These are phyloP conservation scores for Aegotheles bennettii DNA, from an alignment of 2,113 vertebrate species.

Conservation along the genomic window DNA sequence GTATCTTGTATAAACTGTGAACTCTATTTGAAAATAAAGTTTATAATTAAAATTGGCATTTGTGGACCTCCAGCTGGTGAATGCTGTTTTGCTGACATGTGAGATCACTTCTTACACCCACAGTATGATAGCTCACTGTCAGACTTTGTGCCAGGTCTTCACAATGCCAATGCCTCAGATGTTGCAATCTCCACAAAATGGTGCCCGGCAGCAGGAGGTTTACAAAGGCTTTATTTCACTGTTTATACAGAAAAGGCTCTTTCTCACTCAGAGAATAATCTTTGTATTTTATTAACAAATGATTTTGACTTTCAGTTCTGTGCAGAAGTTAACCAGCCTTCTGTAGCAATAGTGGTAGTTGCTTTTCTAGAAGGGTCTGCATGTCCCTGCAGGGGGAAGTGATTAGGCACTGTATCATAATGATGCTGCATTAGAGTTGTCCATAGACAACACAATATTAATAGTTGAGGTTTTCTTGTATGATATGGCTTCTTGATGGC, in stretches of 20 bases:
- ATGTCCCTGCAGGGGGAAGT: accelerated
- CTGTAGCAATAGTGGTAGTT: not conserved
- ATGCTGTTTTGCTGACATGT: slow-evolving; percentile 33
- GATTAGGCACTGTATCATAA: accelerated
- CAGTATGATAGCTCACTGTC: slow-evolving; percentile 30
- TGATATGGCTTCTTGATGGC: not conserved
- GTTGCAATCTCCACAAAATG: not conserved
- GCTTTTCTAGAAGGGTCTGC: not conserved
- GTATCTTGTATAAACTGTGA: slow-evolving; percentile 11
- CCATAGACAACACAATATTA: accelerated
- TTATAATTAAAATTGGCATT: slow-evolving; percentile 54
- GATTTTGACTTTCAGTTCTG: not conserved
- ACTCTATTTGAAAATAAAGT: slow-evolving; percentile 49
- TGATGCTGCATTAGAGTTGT: not conserved
- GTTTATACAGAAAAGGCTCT: not conserved
- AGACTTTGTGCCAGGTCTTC: not conserved
- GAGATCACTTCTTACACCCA: slow-evolving; percentile 45
- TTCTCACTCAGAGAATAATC: not conserved
- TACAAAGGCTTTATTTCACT: not conserved
- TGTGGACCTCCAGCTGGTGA: slow-evolving; percentile 55
- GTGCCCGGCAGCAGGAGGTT: not conserved
- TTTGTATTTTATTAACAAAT: not conserved
- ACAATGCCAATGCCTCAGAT: slow-evolving; percentile 14
- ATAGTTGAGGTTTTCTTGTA: not conserved
- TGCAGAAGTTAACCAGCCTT: not conserved